Percentiles rank a stretch among this genome's conserved stretches.
These are phyloP conservation scores for Myotis vivesi DNA, from an alignment of 2,797 vertebrate species.

Conservation along the genomic window DNA sequence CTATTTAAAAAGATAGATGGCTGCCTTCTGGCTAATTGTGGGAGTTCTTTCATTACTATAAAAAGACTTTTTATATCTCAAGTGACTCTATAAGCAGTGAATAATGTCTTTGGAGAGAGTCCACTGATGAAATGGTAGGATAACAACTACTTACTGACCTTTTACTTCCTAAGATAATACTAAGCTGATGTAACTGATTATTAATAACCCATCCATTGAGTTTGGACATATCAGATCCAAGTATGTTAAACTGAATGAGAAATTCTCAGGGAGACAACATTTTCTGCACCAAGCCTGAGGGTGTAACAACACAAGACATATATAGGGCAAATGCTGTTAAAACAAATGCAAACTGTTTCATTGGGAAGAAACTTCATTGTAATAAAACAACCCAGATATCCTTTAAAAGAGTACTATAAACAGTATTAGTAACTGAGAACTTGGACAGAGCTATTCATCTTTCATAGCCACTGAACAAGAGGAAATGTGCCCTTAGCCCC, in stretches of 20 bases:
- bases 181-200: constrained; percentile 79
- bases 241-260: constrained; percentile 45
- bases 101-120: constrained; percentile 82
- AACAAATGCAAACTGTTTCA: constrained; percentile 27
- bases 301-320: neutral
- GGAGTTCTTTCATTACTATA: constrained; percentile 83
- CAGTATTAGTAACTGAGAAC: neutral
- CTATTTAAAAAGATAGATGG: constrained; percentile 85
- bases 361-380: neutral
- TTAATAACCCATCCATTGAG: constrained; percentile 79
- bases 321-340: neutral
- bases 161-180: constrained; percentile 80
- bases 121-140: constrained; percentile 81
- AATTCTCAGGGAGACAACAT: constrained; percentile 42
- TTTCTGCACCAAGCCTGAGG: neutral
- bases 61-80: constrained; percentile 84
- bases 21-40: constrained; percentile 87
- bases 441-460: neutral
- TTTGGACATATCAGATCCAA: constrained; percentile 53
- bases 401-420: neutral
- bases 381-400: neutral
- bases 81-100: constrained; percentile 85
- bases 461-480: neutral
- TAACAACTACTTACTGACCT: constrained; percentile 84
- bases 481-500: neutral